These are phyloP conservation scores for Mamestra brassicae DNA, from an alignment of 2,888 invertebrate genomes.

Conservation along the genomic window DNA sequence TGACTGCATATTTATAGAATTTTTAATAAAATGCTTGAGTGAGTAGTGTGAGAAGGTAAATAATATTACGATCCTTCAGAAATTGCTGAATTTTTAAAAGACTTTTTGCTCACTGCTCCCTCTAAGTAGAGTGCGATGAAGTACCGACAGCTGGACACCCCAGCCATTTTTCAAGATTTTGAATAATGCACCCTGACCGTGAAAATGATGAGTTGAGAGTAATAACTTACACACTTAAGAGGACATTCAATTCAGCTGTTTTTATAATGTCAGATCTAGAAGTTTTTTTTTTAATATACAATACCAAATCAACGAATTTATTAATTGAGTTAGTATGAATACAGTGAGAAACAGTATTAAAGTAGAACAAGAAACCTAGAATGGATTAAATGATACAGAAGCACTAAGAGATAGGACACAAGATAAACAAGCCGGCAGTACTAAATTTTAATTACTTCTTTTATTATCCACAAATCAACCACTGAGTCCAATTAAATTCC, in stretches of 20 bases:
- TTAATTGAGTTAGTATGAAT: background rate
- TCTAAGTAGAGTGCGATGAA: constrained; percentile 41
- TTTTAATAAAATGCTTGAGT: background rate
- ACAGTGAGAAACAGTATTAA: background rate
- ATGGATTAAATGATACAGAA: background rate
- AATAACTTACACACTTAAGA: constrained; percentile 47
- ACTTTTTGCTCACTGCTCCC: constrained; percentile 7
- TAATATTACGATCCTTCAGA: background rate
- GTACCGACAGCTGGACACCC: constrained; percentile 29
- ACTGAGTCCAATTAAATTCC: constrained; percentile 51
- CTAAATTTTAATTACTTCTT: constrained; percentile 38
- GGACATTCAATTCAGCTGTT: constrained; percentile 32
- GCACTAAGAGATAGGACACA: background rate
- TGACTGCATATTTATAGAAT: background rate
- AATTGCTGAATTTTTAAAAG: background rate
- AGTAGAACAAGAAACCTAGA: background rate
- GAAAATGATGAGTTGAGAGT: constrained; percentile 48
- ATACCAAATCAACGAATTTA: background rate
- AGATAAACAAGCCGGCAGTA: constrained; percentile 8
- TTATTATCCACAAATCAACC: constrained; percentile 31
- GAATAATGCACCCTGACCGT: constrained; percentile 50
- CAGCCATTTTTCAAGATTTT: constrained; percentile 46
- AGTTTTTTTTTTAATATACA: background rate
- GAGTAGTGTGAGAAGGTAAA: background rate
- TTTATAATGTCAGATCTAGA: constrained; percentile 11